Base-by-base conservation (phyloP, 2,797 vertebrate species). In the Malacoctenus gilli region DNA sequence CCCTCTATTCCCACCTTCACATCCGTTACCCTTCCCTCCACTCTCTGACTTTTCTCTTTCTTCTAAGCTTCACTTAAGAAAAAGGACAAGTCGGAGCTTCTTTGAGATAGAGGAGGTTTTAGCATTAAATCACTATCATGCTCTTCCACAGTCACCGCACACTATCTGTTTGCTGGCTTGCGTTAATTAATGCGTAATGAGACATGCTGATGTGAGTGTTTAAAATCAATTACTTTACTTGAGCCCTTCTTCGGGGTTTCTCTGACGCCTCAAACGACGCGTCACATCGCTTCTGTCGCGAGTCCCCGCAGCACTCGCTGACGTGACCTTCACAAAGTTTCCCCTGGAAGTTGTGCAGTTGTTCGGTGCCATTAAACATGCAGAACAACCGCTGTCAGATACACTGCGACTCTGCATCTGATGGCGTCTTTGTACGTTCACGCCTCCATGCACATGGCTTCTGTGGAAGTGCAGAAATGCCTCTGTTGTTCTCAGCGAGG, bases 181-280 rank as follows among this genome's bases (percentile, higher is more conserved):
- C 47, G 48, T 57, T 80, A 85, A 86, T 80, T 49, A 82, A 76
- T 68, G 59, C 14, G 6, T 65, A 74, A 82, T 54, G 58, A 74
- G 73, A 72, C 65, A 66, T n/a, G 28, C 63, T 73, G 71, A 77
- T 79, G 67, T 64, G 55, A 68, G 75, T 68, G 50, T 77, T 84
- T 76, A 35, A 74, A 79, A 75, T 73, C 67, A 66, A 49, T 75
- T 68, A 53, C 46, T 61, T 63, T 58, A 46, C 49, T 58, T 42
- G 20, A 71, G 55, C 2, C 10, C 38, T 44, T 72, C 62, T 9
- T 3, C 58, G 13, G 53, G 66, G 23, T 47, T 36, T 55, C 25
- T 63, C 19, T 25, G 4, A 9, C 38, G 30, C 50, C 8, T 32
- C 59, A 51, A 18, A 6, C 0, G n/a, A 28, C 25, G 6, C 9